phyloP scores from a whole-genome alignment of 2,797 vertebrate genomes.

The Sciurus carolinensis region DNA sequence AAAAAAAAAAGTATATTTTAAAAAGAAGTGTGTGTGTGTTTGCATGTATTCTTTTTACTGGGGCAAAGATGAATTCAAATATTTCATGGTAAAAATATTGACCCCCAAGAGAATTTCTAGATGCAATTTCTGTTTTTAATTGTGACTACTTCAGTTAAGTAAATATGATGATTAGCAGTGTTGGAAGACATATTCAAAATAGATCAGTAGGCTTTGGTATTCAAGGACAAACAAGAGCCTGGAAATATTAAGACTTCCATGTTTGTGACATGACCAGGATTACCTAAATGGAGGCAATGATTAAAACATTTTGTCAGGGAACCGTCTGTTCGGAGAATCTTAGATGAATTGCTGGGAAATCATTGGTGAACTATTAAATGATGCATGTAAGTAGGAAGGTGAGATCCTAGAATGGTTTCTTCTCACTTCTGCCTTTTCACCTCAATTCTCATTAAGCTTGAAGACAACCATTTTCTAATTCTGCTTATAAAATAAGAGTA shows the following conservation, averaged over 20 bases:
- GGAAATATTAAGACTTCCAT: slow-evolving; percentile 5
- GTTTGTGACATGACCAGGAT: slow-evolving; percentile 49
- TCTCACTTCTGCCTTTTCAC: slow-evolving; percentile 50
- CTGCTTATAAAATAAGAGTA: slow-evolving; percentile 46
- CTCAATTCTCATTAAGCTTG: slow-evolving; percentile 60
- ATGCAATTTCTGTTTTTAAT: slow-evolving; percentile 67
- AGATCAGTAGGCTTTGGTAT: slow-evolving; percentile 29
- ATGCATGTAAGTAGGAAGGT: neutral
- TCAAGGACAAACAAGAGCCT: slow-evolving; percentile 63
- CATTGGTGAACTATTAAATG: slow-evolving; percentile 41
- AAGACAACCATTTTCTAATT: slow-evolving; percentile 62
- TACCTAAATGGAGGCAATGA: slow-evolving; percentile 64
- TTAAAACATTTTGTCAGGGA: slow-evolving; percentile 67
- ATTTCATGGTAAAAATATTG: slow-evolving; percentile 55
- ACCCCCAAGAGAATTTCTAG: slow-evolving; percentile 62
- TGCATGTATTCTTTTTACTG: neutral
- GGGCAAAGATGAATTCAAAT: slow-evolving; percentile 63
- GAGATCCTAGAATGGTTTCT: slow-evolving; percentile 26
- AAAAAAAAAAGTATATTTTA: neutral
- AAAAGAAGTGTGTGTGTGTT: neutral
- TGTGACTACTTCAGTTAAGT: slow-evolving; percentile 66
- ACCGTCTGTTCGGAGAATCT: slow-evolving; percentile 58
- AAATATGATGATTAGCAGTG: slow-evolving; percentile 66
- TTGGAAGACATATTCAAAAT: slow-evolving; percentile 39
- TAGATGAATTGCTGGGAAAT: slow-evolving; percentile 59